A percentile compares a stretch with the other conserved stretches of the same genome.
Conservation (phyloP, 2,797 vertebrate species). For the Molossus molossus region DNA sequence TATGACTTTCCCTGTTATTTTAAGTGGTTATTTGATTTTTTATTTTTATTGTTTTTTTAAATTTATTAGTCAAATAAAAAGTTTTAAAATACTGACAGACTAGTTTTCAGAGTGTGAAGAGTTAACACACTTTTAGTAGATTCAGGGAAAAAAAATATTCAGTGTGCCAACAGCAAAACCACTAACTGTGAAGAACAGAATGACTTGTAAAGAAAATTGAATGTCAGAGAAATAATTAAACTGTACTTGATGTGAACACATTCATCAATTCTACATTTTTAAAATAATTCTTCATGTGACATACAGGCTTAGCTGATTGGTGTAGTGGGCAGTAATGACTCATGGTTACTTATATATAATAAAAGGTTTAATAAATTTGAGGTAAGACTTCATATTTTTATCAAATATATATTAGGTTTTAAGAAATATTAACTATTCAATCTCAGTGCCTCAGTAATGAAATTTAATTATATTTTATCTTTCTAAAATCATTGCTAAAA, state of each 20-base stretch:
- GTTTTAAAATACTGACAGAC: conserved; percentile 37
- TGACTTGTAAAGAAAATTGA: conserved; percentile 91
- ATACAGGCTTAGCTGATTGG: conserved; percentile 92
- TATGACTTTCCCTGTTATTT: conserved; percentile 27
- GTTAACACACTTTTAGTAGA: conserved; percentile 86
- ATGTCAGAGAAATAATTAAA: conserved; percentile 91
- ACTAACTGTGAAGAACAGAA: conserved; percentile 91
- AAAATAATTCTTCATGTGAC: conserved; percentile 89
- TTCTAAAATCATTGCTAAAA: conserved; percentile 48
- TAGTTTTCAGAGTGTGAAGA: conserved; percentile 77
- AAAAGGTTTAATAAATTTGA: conserved; percentile 93
- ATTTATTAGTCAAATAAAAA: conserved; percentile 32
- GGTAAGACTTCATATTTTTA: conserved; percentile 88
- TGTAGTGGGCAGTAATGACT: conserved; percentile 93
- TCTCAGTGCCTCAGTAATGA: conserved; percentile 57
- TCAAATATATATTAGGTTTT: conserved; percentile 85
- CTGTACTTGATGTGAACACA: conserved; percentile 89
- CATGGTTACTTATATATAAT: conserved; percentile 94
- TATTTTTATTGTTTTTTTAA: neutral
- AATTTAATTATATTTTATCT: conserved; percentile 72
- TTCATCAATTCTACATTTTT: conserved; percentile 90
- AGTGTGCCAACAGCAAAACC: conserved; percentile 85
- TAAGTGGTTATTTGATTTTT: conserved; percentile 40
- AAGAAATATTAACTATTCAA: conserved; percentile 76
- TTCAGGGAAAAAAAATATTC: conserved; percentile 79